phyloP scores from a whole-genome alignment of 2,113 vertebrate species.

The Murina feae region DNA sequence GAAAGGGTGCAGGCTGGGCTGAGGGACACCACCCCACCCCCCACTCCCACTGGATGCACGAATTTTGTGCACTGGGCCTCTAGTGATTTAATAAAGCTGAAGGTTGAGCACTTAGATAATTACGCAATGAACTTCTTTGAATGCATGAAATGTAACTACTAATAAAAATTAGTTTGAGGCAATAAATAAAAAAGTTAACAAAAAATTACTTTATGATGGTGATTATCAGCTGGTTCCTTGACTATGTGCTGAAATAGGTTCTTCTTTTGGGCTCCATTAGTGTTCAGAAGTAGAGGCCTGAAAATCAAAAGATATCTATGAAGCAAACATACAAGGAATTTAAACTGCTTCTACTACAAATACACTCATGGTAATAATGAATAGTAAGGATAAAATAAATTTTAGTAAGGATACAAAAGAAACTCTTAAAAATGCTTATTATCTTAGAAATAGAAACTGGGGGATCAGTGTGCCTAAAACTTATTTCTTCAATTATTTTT shows the following conservation, averaged over 20 bases:
- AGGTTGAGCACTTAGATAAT: constrained; percentile 1
- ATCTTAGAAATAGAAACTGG: not conserved
- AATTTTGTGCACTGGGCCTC: too few species aligned
- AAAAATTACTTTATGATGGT: constrained; percentile 83
- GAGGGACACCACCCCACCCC: too few species aligned
- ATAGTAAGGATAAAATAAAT: not conserved
- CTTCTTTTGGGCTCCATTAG: constrained; percentile 89
- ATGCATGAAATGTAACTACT: not conserved
- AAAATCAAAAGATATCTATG: constrained; percentile 51
- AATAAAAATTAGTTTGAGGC: constrained; percentile 10
- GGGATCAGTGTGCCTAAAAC: not conserved
- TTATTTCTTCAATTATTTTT: not conserved
- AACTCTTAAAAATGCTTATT: not conserved
- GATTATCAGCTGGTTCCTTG: constrained; percentile 87
- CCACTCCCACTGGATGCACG: too few species aligned
- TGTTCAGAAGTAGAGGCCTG: constrained; percentile 92
- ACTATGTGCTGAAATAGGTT: constrained; percentile 92
- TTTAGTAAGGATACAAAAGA: not conserved
- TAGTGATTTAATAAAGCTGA: not conserved
- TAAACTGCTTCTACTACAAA: constrained; percentile 19
- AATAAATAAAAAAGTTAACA: constrained; percentile 44
- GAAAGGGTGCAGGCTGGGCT: too few species aligned
- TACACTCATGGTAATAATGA: not conserved
- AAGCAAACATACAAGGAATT: not conserved
- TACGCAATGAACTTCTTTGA: constrained; percentile 19